Evolutionary conservation across 2,113 vertebrate species (phyloP).

Genomic region (Phalacrocorax brasilianus): DNA sequence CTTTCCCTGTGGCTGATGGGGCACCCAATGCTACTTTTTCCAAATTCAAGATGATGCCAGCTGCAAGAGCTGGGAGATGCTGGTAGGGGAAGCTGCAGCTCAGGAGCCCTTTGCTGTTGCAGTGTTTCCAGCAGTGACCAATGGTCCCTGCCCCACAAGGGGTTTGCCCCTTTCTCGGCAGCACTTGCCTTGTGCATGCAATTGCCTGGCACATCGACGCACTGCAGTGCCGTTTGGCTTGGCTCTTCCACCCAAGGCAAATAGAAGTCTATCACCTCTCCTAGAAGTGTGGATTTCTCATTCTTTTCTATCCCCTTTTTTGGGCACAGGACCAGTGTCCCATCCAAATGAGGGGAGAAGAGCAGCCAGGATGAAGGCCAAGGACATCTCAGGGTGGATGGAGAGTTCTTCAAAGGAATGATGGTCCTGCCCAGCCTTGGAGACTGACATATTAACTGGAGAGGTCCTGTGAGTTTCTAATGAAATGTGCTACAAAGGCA

Average conservation of each 20-base stretch:
- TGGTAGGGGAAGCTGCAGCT: not conserved
- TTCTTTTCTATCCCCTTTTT: not conserved
- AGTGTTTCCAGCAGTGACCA: not conserved
- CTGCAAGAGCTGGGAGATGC: not conserved
- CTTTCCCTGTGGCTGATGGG: not conserved
- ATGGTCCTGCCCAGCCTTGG: not conserved
- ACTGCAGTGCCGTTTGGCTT: fast-evolving
- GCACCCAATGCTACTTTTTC: not conserved
- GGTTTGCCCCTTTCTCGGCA: not conserved
- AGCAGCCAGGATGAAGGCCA: not conserved
- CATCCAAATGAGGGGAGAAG: not conserved
- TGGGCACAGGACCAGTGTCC: not conserved
- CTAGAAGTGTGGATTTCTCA: not conserved
- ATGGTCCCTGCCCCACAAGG: not conserved
- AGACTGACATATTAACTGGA: not conserved
- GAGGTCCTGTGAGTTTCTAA: not conserved
- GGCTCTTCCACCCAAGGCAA: not conserved
- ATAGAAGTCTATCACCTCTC: not conserved
- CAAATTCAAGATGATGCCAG: fast-evolving
- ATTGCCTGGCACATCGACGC: not conserved
- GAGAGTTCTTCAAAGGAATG: not conserved
- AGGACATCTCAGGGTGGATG: not conserved
- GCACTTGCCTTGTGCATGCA: not conserved
- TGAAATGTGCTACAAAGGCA: not conserved
- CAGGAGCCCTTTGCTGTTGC: fast-evolving